Evolutionary conservation across 2,113 vertebrate species (phyloP).

Genomic region (Propithecus coquereli): DNA sequence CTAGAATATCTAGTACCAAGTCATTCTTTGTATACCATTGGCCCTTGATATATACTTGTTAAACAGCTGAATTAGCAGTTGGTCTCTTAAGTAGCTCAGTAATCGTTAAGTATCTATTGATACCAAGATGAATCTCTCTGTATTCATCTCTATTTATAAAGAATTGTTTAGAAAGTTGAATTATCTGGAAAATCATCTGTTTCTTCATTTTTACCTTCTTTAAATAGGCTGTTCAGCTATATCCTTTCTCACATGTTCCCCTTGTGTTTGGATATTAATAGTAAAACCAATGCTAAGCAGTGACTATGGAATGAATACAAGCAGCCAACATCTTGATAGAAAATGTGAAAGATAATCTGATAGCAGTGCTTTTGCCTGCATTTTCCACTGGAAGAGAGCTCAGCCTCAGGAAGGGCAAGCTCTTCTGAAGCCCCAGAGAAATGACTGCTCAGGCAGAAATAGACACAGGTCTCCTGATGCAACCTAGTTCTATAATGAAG

Average conservation of each 20-base stretch:
- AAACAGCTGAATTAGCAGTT: not conserved
- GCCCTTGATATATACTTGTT: not conserved
- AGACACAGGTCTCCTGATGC: not conserved
- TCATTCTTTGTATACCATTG: not conserved
- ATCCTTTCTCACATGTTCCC: not conserved
- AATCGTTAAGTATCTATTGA: not conserved
- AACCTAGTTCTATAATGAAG: not conserved
- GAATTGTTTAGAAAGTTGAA: not conserved
- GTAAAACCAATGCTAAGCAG: not conserved
- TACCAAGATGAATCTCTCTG: not conserved
- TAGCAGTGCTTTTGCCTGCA: not conserved
- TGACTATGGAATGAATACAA: not conserved
- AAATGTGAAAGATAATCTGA: not conserved
- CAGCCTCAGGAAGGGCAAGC: not conserved
- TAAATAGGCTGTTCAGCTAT: not conserved
- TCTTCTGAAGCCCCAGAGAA: constrained; percentile 24
- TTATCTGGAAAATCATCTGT: not conserved
- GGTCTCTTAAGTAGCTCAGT: not conserved
- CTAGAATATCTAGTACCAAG: not conserved
- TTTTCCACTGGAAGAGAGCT: not conserved
- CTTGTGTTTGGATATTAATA: constrained; percentile 25
- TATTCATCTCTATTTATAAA: not conserved
- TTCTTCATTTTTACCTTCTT: not conserved
- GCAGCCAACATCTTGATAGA: not conserved
- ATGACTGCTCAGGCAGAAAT: not conserved